Evolutionary conservation across 2,888 invertebrate species (phyloP).

Genomic region (Chymomyza amoena): DNA sequence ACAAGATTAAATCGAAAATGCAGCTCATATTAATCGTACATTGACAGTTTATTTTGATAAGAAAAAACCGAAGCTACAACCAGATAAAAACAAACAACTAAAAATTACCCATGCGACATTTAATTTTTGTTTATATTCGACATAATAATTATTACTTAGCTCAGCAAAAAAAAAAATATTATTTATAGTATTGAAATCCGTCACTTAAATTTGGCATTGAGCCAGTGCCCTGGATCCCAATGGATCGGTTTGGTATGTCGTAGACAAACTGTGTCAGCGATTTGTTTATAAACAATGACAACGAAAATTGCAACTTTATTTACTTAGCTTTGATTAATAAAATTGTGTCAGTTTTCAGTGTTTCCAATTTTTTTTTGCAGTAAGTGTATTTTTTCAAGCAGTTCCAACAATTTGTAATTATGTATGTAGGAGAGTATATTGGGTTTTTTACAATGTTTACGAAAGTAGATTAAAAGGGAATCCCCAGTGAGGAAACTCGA

Average conservation of each 20-base stretch:
- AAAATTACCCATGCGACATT: constrained; percentile 12
- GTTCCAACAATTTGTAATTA: background rate
- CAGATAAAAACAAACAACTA: background rate
- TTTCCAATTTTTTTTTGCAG: constrained; percentile 14
- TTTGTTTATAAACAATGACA: constrained; percentile 57
- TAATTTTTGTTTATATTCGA: constrained; percentile 5
- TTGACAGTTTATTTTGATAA: constrained; percentile 9
- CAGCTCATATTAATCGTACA: constrained; percentile 2
- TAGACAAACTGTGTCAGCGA: constrained; percentile 50
- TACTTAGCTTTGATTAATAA: constrained; percentile 24
- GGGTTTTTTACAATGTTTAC: too few species aligned
- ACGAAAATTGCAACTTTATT: constrained; percentile 10
- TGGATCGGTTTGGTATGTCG: background rate
- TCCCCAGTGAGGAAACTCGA: too few species aligned
- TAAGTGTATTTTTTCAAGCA: background rate
- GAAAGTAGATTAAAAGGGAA: too few species aligned
- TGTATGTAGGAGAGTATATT: too few species aligned
- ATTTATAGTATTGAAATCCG: constrained; percentile 42
- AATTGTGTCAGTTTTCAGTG: constrained; percentile 50
- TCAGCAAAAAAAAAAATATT: constrained; percentile 47
- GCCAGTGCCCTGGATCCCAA: constrained; percentile 54
- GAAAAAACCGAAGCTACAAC: background rate
- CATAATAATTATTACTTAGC: constrained; percentile 3
- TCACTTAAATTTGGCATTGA: constrained; percentile 52
- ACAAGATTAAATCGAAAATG: background rate